Base-by-base conservation (phyloP, 2,113 vertebrate genomes). In the Lepus europaeus region DNA sequence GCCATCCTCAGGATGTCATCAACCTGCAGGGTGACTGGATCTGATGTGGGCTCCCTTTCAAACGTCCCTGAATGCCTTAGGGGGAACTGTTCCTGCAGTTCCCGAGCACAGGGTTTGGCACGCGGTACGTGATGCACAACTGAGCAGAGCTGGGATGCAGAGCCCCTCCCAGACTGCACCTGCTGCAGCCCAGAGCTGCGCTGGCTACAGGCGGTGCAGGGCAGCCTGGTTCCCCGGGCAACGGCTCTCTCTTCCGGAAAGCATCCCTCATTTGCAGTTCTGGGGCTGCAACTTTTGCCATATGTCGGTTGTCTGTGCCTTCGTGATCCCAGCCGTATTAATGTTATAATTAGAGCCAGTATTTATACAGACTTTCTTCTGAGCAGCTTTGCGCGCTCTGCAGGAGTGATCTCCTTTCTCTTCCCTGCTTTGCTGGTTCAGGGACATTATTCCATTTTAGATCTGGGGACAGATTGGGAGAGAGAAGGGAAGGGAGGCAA, bases 341-440 rank as follows among this genome's bases (percentile, higher is more conserved):
- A 90, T 90, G 96, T 96, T 96, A 97, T 93, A 86, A 94, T 97
- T 96, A 95, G 94, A 96, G 93, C 87, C 93, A 68, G 96, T 94
- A 96, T 91, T 96, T 84, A 94, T 96, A 80, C 93, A 90, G 87
- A 53, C 80, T 95, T 89, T 89, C 92, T 86, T 91, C 49, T 31
- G 94, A 90, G 94, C 86, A 33, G 86, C 53, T 77, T 61, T 82
- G 78, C 17, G 5, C 23, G 81, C 77, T 87, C 74, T 22, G 80
- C 84, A 0, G 81, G 56, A 49, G 39, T 49, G 93, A 69, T 56
- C 96, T 78, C 25, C 86, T 90, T 77, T 6, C 20, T 87, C 87
- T 70, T 91, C 80, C 72, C 87, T 53, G 78, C 29, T 17, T 82
- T 39, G 81, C 73, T 88, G 85, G 83, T 53, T 79, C 68, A 8